These are phyloP conservation scores for Stictonetta naevosa DNA, from an alignment of 2,113 vertebrate species.

Conservation along the genomic window DNA sequence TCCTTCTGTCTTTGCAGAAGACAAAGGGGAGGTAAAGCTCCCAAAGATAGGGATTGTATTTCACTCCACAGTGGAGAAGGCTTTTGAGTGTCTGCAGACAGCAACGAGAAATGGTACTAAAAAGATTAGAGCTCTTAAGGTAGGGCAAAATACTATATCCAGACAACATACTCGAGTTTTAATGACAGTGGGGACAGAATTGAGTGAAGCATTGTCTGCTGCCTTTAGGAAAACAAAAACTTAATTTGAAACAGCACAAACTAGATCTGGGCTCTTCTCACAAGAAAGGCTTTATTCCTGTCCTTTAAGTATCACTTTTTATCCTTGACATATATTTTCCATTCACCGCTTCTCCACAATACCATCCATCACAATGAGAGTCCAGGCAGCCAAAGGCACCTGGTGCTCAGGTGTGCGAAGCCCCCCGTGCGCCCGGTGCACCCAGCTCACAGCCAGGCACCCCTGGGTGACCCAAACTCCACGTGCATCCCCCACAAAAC, in stretches of 20 bases:
- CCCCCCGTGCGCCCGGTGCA: too few species aligned
- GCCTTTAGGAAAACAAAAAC: conserved; percentile 67
- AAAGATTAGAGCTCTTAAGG: conserved; percentile 70
- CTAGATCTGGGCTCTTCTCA: conserved; percentile 19
- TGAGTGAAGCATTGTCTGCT: conserved; percentile 63
- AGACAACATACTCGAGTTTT: conserved; percentile 66
- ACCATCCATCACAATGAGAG: not conserved
- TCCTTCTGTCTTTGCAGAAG: conserved; percentile 61
- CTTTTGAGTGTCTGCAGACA: conserved; percentile 57
- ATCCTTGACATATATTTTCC: conserved; percentile 9
- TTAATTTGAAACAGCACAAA: conserved; percentile 50
- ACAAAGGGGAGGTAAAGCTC: conserved; percentile 45
- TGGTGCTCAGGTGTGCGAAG: not conserved
- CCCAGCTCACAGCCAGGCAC: too few species aligned
- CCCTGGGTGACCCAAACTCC: not conserved
- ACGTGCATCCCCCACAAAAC: not conserved
- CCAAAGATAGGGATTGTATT: conserved; percentile 39
- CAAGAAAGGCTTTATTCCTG: conserved; percentile 40
- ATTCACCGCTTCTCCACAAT: not conserved
- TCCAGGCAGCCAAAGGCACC: not conserved
- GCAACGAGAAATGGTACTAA: conserved; percentile 38
- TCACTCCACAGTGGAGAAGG: conserved; percentile 6
- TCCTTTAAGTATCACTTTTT: conserved; percentile 27
- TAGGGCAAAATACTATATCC: conserved; percentile 59
- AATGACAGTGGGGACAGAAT: conserved; percentile 56